Evolutionary conservation across 2,797 vertebrate genomes (phyloP), one percentile per base, ranked within the genome.

Genomic region (Enteromius viviparus): DNA sequence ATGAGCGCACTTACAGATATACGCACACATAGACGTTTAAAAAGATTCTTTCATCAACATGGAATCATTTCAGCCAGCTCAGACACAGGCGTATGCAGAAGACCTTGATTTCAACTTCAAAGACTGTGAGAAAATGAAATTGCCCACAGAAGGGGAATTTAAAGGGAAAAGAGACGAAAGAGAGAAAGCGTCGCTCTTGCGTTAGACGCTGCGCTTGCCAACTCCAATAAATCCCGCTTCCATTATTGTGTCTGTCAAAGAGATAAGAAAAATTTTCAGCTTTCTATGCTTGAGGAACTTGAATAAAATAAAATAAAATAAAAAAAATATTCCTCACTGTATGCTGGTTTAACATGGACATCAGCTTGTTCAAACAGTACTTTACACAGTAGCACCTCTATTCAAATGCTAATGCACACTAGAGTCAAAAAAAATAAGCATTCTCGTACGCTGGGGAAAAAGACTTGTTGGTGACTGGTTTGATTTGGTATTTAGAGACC

Each of bases 401-500:
- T 85, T 87, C 72, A 82, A 85, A 87, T 82, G 83, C 80, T 82
- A 87, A 87, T 87, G 60, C 26, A 19, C 14, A 11, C 34, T 47
- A 8, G 32, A 51, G 32, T 42, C 42, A 26, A 26, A 6, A 26
- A 6, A 74, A 83, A 83, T 69, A 60, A 64, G 40, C 37, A 29
- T 69, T 83, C 37, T 83, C 42, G 64, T 55, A 76, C n/a, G 37
- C 45, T 76, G 32, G 62, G 14, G 26, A 40, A 34, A 62, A 53
- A 17, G 32, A 23, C 26, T 68, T 77, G 47, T 69, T 68, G 47
- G 47, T 29, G 23, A 58, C 45, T 42, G 72, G 51, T 76, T 76
- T 65, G 49, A 55, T 76, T 83, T 83, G 71, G 62, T 76, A 8
- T 76, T 82, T 82, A 45, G 64, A 68, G 62, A 69, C 45, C 0